Base-by-base conservation (phyloP, 2,113 vertebrate species). In the human (Homo sapiens) region DNA sequence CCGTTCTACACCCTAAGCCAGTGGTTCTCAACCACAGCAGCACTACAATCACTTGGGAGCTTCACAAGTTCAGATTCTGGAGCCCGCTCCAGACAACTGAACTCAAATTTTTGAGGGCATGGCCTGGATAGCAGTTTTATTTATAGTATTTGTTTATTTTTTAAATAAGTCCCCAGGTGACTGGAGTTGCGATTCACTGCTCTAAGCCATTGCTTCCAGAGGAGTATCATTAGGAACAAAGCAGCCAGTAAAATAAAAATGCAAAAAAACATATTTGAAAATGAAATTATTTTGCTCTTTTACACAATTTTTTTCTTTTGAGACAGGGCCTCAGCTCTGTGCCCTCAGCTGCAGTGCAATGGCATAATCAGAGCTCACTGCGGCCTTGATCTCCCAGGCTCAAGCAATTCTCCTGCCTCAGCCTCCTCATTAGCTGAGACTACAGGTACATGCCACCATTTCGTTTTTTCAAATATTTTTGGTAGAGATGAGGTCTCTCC, bases 151-250 rank as follows among this genome's bases (percentile, higher is more conserved):
- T 72, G 2, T n/a, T 35, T 89, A 7, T 48, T 64, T n/a, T 4
- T 79, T 87, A 86, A 76, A 73, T 25, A 59, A 91, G 48, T 72
- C 32, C 32, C 32, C 25, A 40, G n/a, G 86, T 68, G 86, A 82
- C 66, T 57, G 93, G 43, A 82, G 48, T 78, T 55, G 86, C 81
- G 40, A 96, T 38, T 90, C 55, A 93, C 25, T 43, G 8, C 68
- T 87, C 40, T 35, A 95, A 93, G 81, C 25, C 90, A 82, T 2
- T 93, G 93, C 81, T 94, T 89, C 93, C 75, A 70, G 61, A 81
- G 48, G n/a, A 82, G 61, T 64, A 78, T 93, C 86, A 95, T 82
- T 4, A 43, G 59, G 48, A 32, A 93, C 40, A 90, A 93, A 82
- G n/a, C 25, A 76, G 48, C 64, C 57, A 86, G 66, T 61, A 55